A percentile compares a stretch with the other conserved stretches of the same genome.
Conservation (phyloP, 2,797 vertebrate species). For the Cryptoblepharus egeriae region DNA sequence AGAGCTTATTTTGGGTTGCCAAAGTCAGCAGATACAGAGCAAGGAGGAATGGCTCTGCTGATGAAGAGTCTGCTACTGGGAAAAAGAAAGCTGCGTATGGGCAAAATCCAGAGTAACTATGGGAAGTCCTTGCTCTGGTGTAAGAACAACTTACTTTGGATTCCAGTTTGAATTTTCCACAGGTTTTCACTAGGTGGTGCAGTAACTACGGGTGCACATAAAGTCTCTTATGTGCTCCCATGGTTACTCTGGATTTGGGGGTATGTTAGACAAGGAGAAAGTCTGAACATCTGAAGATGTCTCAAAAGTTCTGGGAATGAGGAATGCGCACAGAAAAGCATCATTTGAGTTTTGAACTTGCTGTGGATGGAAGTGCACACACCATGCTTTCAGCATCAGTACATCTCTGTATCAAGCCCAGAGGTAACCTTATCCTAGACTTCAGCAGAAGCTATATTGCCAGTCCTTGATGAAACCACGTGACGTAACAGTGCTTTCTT, state of each 20-base stretch:
- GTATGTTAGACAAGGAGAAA: constrained; percentile 1
- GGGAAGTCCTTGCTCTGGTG: too few relatives aligned
- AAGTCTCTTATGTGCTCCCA: too few relatives aligned
- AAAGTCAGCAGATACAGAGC: constrained; percentile 41
- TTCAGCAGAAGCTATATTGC: background rate
- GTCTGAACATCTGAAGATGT: background rate
- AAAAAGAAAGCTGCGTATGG: background rate
- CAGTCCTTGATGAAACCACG: background rate
- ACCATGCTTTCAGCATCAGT: background rate
- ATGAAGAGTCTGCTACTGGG: background rate
- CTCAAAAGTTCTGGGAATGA: constrained; percentile 13
- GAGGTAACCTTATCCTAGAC: background rate
- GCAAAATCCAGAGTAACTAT: too few relatives aligned
- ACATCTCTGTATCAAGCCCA: background rate
- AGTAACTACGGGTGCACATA: too few relatives aligned
- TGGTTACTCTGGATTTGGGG: too few relatives aligned
- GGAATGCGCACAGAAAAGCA: background rate
- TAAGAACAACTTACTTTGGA: too few relatives aligned
- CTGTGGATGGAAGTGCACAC: too few relatives aligned
- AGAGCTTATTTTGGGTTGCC: constrained; percentile 21
- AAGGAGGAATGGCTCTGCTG: constrained; percentile 1
- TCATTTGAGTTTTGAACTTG: background rate
- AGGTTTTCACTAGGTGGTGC: too few relatives aligned
- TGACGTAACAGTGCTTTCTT: background rate
- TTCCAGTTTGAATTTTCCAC: too few relatives aligned